Base-by-base conservation (phyloP, 2,888 invertebrate species). In the Xanthia togata region DNA sequence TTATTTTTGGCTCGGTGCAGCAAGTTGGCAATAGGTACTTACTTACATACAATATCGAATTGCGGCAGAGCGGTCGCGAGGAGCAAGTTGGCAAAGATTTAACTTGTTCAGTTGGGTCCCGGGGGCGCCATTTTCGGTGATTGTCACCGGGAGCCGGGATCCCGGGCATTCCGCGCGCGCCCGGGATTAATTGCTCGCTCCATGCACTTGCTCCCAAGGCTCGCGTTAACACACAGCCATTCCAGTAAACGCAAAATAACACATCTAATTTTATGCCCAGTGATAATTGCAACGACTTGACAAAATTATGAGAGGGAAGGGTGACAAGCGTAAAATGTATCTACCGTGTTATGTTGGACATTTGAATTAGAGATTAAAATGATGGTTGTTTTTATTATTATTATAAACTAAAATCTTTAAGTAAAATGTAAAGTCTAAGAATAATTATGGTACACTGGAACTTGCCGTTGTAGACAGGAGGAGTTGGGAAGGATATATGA, bases 11-110 rank as follows among this genome's bases (percentile, higher is more conserved):
- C 63, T 87, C 73, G 55, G 62, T 76, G 77, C 82, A 79, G 74
- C 35, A 76, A 84, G 69, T 84, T 88, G 79, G 88, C 89, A 88
- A 70, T 81, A 78, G 79, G 77, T 72, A 83, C 38, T 38, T 72
- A 83, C 38, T 38, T 38, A 38, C 70, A 59, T 76, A 82, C 89
- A 90, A 89, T 91, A 83, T 90, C 89, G 88, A 92, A 90, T 91
- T 87, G 88, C 86, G 84, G 74, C 70, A 82, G 76, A 84, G 75
- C 74, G 85, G 88, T 87, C 87, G 83, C 83, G 78, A 71, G 82
- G 87, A 90, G 89, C 86, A 90, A 94, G 93, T 95, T 95, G 92
- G 94, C 94, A 93, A 96, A 96, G 96, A 96, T 95, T 95, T 95
- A 96, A 96, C 92, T 96, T 94, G 94, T 93, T 92, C 89, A 87